phyloP scores from a whole-genome alignment of 2,797 vertebrate genomes.

The Sebastes vulpes region DNA sequence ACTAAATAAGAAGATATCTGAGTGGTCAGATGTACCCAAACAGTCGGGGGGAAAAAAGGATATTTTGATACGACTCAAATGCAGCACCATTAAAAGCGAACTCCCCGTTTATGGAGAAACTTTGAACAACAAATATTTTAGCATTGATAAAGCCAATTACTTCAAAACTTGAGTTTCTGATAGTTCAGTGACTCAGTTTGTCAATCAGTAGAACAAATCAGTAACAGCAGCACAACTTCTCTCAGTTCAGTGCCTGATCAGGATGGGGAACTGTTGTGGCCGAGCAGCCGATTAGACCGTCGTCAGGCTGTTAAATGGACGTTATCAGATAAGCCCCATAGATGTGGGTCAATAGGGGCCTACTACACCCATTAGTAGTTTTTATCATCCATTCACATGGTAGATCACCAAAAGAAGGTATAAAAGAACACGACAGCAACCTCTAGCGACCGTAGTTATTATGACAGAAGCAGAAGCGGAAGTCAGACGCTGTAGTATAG shows the following conservation, averaged over 20 bases:
- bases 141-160: constrained; percentile 18
- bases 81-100: constrained; percentile 13
- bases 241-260: constrained; percentile 67
- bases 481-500: too few species aligned
- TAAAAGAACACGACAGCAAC: too few species aligned
- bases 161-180: constrained; percentile 22
- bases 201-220: constrained; percentile 32
- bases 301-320: too few species aligned
- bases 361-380: too few species aligned
- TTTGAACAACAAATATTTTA: constrained; percentile 14
- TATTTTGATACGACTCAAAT: constrained; percentile 37
- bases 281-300: too few species aligned
- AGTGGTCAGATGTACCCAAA: constrained; percentile 16
- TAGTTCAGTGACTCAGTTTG: constrained; percentile 26
- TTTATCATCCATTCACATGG: too few species aligned
- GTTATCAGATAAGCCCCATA: too few species aligned
- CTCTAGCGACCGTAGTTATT: too few species aligned
- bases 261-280: constrained; percentile 43
- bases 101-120: not conserved
- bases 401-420: too few species aligned
- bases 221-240: constrained; percentile 40
- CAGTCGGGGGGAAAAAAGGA: not conserved
- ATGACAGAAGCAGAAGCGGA: too few species aligned
- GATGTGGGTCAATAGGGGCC: too few species aligned
- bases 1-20: constrained; percentile 18